Evolutionary conservation across 2,888 invertebrate genomes (phyloP), one percentile per base, ranked within the genome.

Genomic region (Coenonympha arcania): DNA sequence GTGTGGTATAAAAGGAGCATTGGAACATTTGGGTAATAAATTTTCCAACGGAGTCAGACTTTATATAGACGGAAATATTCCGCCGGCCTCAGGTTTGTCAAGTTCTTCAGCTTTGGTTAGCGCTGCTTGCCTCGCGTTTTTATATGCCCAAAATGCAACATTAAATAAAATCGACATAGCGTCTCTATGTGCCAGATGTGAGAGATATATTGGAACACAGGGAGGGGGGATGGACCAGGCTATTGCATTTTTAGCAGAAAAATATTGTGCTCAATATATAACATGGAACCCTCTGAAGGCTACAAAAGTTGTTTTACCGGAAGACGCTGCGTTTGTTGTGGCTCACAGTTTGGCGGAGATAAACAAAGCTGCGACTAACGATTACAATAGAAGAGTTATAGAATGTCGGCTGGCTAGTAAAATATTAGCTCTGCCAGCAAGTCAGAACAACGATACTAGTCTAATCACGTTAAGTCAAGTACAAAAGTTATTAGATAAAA

Each of bases 191-290:
- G 97, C 98, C 0, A 88, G 88, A 58, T 93, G 95, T 71, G 99
- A 99, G 81, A 90, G 93, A 57, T 95, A 95, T 65, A 97, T 99
- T 61, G 99, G 99, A 16, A 98, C 99, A 1, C 93, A 96, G 79
- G 99, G 99, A 18, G 99, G 99, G 31, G 99, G 99, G 54, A 99
- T 99, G 99, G 99, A 99, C 80, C 99, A 99, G 82, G 98, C 99
- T 0, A 98, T 98, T 65, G 96, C 96, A 44, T 95, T 98, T 76
- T 88, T 98, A 33, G 99, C 95, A 2, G 90, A 90, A 68, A 88
- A 90, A 73, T 92, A 94, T 56, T 91, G 91, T 66, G 96, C 98
- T 0, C 96, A 96, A 73, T 90, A 94, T 65, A 99, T 99, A 60
- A 94, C 96, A 65, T 99, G 98, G 86, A 90, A 95, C 67, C 99